Percentiles rank a stretch among this genome's conserved stretches.
These are phyloP conservation scores for Drosophila meridionalis DNA, from an alignment of 2,888 invertebrate species.

Conservation along the genomic window DNA sequence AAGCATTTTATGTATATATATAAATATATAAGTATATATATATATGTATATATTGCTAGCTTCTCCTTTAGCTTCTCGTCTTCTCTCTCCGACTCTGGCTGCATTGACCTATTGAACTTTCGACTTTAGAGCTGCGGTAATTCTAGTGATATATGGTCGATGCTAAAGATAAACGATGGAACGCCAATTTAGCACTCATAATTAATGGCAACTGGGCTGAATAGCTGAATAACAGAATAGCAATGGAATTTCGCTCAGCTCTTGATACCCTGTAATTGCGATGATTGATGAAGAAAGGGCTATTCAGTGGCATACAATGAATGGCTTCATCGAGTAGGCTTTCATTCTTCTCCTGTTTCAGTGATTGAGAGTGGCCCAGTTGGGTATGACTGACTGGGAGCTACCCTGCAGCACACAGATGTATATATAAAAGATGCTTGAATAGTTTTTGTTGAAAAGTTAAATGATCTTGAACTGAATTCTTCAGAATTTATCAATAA, in stretches of 20 bases:
- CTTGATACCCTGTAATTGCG: background rate
- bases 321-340: background rate
- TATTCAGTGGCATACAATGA: background rate
- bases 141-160: constrained; percentile 38
- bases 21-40: background rate
- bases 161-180: constrained; percentile 41
- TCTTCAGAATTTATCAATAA: too few relatives aligned
- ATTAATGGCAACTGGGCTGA: constrained; percentile 60
- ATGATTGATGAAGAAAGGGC: too few relatives aligned
- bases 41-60: background rate
- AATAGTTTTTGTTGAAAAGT: too few relatives aligned
- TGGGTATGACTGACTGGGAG: background rate
- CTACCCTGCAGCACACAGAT: background rate
- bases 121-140: constrained; percentile 29
- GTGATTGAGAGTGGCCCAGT: background rate
- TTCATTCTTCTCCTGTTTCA: too few relatives aligned
- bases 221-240: background rate
- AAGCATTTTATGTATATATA: constrained; percentile 4
- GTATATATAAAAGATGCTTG: too few relatives aligned
- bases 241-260: background rate
- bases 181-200: constrained; percentile 54
- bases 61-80: background rate
- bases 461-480: too few relatives aligned
- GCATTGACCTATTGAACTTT: constrained; percentile 20
- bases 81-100: background rate